Percentiles rank a stretch among this genome's conserved stretches.
Evolutionary conservation across 2,113 vertebrate species (phyloP).

Genomic region (Rhizomys pruinosus): DNA sequence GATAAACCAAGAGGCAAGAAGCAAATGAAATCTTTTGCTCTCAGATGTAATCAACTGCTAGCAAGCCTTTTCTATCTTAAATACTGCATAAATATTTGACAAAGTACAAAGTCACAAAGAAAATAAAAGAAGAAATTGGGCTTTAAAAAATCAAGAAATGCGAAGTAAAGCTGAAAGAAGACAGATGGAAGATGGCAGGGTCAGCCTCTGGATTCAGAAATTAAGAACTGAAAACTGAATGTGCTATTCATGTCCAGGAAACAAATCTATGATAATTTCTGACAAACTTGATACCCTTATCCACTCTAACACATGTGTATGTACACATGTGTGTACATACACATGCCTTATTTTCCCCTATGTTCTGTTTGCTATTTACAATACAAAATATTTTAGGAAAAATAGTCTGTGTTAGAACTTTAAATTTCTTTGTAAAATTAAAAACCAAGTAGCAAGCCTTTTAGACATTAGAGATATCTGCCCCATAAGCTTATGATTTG

Average conservation of each 20-base stretch:
- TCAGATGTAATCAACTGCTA: neutral
- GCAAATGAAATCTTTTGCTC: neutral
- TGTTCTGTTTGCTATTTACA: neutral
- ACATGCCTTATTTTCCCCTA: no score
- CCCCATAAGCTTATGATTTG: no score
- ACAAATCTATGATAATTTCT: neutral
- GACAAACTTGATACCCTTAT: neutral
- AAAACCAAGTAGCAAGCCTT: neutral
- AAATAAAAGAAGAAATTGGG: neutral
- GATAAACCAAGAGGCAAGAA: slow-evolving; percentile 4
- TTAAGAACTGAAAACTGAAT: neutral
- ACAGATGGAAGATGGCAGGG: neutral
- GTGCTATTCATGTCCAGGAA: neutral
- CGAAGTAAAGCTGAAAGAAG: neutral
- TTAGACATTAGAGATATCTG: no score
- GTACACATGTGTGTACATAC: no score
- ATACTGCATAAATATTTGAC: neutral
- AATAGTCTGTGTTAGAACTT: neutral
- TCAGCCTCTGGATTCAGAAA: neutral
- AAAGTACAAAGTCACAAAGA: neutral
- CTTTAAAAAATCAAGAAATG: neutral
- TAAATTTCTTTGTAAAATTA: neutral
- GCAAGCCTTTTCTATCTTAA: neutral
- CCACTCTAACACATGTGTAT: no score
- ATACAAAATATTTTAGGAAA: neutral